Percentiles rank a stretch among this genome's conserved stretches.
Evolutionary conservation across 1,140 invertebrate species (phyloP).

Genomic region (Microplitis demolitor): DNA sequence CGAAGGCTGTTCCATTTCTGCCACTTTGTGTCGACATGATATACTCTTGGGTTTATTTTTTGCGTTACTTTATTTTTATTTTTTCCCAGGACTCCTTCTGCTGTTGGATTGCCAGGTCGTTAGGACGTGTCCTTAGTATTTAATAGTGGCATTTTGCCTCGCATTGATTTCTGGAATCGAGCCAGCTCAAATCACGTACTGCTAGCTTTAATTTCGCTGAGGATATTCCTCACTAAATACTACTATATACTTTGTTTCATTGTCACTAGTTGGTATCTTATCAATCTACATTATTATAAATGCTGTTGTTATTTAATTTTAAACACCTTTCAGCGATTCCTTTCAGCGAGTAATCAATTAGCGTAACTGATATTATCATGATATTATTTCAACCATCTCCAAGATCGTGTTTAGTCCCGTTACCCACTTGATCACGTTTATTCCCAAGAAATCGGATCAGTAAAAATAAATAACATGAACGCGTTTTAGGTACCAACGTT

Average conservation of each 20-base stretch:
- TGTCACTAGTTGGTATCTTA: neutral
- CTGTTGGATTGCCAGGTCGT: constrained; percentile 22
- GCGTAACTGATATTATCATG: neutral
- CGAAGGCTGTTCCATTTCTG: neutral
- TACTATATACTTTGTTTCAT: neutral
- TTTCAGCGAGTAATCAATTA: constrained; percentile 18
- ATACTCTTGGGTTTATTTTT: neutral
- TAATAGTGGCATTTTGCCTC: constrained; percentile 25
- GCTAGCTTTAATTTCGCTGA: constrained; percentile 1
- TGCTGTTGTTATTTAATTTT: neutral
- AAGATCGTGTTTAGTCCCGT: constrained; percentile 9
- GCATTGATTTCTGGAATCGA: constrained; percentile 24
- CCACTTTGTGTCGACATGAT: neutral
- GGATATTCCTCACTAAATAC: neutral
- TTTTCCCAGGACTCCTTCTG: neutral
- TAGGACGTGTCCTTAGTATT: constrained; percentile 20
- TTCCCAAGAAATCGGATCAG: neutral
- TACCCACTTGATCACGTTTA: constrained; percentile 17
- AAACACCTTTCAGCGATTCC: neutral
- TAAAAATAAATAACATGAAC: constrained; percentile 21
- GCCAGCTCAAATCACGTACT: constrained; percentile 4
- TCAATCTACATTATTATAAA: too few species aligned
- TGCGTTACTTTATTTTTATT: constrained; percentile 1
- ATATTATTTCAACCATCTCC: constrained; percentile 15
- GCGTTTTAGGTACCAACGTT: neutral